Evolutionary conservation across 2,797 vertebrate genomes (phyloP), one percentile per base, ranked within the genome.

Genomic region (Labroides dimidiatus): DNA sequence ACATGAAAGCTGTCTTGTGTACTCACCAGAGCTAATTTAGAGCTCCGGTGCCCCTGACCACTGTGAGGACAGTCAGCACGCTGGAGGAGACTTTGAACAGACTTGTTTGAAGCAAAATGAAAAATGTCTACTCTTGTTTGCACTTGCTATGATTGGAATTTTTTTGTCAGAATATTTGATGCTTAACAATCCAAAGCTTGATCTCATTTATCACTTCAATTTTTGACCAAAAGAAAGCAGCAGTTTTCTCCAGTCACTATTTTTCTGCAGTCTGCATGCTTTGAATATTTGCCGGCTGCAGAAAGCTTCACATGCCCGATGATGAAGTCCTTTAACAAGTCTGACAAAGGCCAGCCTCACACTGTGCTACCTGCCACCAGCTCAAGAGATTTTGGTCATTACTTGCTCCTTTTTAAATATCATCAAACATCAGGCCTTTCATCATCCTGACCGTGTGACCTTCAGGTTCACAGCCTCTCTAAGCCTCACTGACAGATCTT

Each of bases 371-470:
- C 89, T 84, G 78, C 86, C 79, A 82, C 68, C 59, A 80, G 66
- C 85, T 90, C 87, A 86, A 87, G 83, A 87, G 86, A 89, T 92
- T 90, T 88, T 51, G 66, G 86, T 92, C 88, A 92, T 91, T 91
- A 92, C 87, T 82, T 84, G 81, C 80, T 87, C 73, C 71, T 85
- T 92, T 89, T 74, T 80, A 87, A 92, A 91, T 84, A 89, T 91
- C 84, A 88, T 77, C 85, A 88, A 88, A 85, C 77, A 64, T 69
- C 19, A 37, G 77, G 64, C 74, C 88, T 89, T 92, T 92, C 80
- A 90, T 91, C 84, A 73, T 81, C 64, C 61, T 30, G 44, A 88
- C 80, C 75, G 80, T 39, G 67, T 89, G 89, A 92, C 86, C 82
- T 84, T 84, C 75, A 71, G 66, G 81, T 85, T 87, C 84, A 84